These are phyloP conservation scores for Callosobruchus maculatus DNA, from an alignment of 2,888 invertebrate species.

Conservation along the genomic window DNA sequence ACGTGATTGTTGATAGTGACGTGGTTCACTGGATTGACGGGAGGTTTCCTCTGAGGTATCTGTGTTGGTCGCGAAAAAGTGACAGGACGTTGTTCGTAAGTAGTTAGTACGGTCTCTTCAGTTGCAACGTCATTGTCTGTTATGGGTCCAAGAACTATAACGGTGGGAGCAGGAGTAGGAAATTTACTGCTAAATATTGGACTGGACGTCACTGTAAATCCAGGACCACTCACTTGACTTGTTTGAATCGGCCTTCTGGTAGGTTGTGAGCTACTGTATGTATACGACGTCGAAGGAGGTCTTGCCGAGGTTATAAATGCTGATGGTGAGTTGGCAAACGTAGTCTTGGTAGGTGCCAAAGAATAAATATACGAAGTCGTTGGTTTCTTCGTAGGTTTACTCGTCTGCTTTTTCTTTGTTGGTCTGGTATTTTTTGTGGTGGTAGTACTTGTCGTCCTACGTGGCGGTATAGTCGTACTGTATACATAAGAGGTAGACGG, in stretches of 20 bases:
- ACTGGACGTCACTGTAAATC: constrained; percentile 35
- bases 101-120: constrained; percentile 19
- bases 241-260: constrained; percentile 28
- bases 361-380: constrained; percentile 12
- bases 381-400: constrained; percentile 38
- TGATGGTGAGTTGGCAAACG: constrained; percentile 33
- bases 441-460: constrained; percentile 22
- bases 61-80: constrained; percentile 25
- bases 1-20: constrained; percentile 63
- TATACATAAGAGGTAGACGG: constrained; percentile 51
- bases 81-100: constrained; percentile 38
- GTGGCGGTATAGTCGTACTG: constrained; percentile 45
- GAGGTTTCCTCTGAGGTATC: constrained; percentile 47
- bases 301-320: constrained; percentile 36
- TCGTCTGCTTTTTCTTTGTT: constrained; percentile 17
- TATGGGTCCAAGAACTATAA: constrained; percentile 57
- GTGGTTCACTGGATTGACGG: constrained; percentile 33
- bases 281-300: constrained; percentile 49
- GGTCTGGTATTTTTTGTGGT: constrained; percentile 51
- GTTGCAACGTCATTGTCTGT: constrained; percentile 35
- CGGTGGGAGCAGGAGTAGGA: constrained; percentile 55
- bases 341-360: constrained; percentile 40
- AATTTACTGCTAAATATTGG: constrained; percentile 24
- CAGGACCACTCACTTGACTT: constrained; percentile 34
- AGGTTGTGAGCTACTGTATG: constrained; percentile 38